phyloP scores from a whole-genome alignment of 2,113 vertebrate genomes.

The Loxodonta africana region DNA sequence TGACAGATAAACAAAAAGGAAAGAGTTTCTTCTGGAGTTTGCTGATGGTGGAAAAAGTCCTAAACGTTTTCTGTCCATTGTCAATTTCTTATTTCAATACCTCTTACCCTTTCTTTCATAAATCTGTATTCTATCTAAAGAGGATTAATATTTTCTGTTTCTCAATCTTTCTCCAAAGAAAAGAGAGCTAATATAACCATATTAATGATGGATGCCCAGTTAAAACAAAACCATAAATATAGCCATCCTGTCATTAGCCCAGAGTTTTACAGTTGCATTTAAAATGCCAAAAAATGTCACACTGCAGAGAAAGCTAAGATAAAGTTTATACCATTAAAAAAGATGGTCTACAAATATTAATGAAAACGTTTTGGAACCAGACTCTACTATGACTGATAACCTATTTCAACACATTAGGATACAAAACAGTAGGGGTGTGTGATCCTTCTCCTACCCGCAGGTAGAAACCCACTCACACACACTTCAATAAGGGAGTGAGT shows the following conservation, averaged over 20 bases:
- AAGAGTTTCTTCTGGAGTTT: background rate
- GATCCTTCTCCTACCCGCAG: background rate
- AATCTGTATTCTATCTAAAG: constrained; percentile 38
- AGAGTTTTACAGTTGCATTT: constrained; percentile 53
- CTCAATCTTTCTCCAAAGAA: constrained; percentile 4
- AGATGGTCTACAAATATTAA: background rate
- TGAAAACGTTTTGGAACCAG: constrained; percentile 19
- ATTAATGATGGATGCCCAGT: background rate
- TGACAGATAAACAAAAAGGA: background rate
- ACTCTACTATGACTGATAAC: background rate
- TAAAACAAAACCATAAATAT: background rate
- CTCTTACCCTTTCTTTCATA: constrained; percentile 31
- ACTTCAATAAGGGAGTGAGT: accelerated
- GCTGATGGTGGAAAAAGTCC: background rate
- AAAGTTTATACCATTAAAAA: constrained; percentile 8
- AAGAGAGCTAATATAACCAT: background rate
- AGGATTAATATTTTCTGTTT: constrained; percentile 46
- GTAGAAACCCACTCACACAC: background rate
- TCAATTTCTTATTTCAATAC: background rate
- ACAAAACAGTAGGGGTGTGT: background rate
- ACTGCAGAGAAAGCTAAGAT: background rate
- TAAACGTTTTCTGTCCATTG: background rate
- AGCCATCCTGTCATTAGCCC: background rate
- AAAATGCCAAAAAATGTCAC: constrained; percentile 26
- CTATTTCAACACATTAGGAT: background rate